These are phyloP conservation scores for Trissonchulus latispiculum DNA, from an alignment of 2,888 invertebrate genomes.

Conservation along the genomic window DNA sequence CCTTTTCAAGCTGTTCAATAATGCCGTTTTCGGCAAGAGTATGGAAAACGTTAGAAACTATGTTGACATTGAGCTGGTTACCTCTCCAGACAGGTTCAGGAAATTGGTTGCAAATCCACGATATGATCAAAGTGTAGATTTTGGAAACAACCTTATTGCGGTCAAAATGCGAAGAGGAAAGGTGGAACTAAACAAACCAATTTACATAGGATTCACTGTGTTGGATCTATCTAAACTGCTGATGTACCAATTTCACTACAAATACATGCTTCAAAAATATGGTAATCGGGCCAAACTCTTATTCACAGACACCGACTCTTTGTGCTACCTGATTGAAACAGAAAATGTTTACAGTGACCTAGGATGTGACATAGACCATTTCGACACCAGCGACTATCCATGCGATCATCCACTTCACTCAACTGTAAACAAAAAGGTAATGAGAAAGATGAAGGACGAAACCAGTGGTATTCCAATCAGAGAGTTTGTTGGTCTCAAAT, in stretches of 20 bases:
- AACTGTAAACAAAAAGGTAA: not conserved
- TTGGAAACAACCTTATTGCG: not conserved
- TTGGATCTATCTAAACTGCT: not conserved
- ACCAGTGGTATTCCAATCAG: not conserved
- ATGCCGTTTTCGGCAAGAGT: conserved; percentile 4
- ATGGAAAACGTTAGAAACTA: conserved; percentile 1
- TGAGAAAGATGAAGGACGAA: conserved; percentile 12
- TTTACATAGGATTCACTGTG: conserved; percentile 6
- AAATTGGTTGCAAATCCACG: conserved; percentile 11
- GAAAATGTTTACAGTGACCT: conserved; percentile 12
- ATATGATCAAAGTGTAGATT: not conserved
- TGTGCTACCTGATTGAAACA: conserved; percentile 9
- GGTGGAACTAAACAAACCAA: not conserved
- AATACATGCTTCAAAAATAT: not conserved
- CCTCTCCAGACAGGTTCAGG: not conserved
- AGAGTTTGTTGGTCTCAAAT: not conserved
- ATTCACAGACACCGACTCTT: conserved; percentile 10
- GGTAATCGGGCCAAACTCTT: not conserved
- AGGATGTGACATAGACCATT: not conserved
- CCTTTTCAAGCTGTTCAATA: conserved; percentile 9
- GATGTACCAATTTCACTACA: conserved; percentile 10
- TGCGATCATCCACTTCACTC: not conserved
- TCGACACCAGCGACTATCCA: conserved; percentile 10
- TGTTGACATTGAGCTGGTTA: not conserved
- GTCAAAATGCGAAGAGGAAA: not conserved